Percentiles rank a stretch among this genome's conserved stretches.
Conservation (phyloP, 2,888 invertebrate genomes). For the Synanthedon vespiformis region DNA sequence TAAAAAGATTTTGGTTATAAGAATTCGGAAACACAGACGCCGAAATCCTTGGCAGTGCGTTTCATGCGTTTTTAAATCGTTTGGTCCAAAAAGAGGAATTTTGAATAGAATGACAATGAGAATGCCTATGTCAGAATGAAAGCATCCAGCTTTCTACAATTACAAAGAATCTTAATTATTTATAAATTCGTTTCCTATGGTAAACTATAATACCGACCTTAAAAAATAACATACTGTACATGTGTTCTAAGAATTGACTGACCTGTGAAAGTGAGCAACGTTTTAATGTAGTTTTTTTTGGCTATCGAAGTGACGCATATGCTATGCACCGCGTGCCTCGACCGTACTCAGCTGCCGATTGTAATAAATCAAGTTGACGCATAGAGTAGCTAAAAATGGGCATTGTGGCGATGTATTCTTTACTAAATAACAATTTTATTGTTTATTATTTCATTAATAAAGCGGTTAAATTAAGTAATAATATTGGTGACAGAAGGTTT, state of each 20-base stretch:
- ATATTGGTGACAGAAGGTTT: too few relatives aligned
- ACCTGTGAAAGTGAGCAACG: slow-evolving; percentile 41
- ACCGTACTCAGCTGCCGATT: slow-evolving; percentile 36
- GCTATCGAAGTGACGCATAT: slow-evolving; percentile 5
- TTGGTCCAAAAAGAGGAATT: too few relatives aligned
- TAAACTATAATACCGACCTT: too few relatives aligned
- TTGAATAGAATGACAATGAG: too few relatives aligned
- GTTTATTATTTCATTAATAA: not conserved
- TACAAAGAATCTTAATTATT: not conserved
- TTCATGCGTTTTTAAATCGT: too few relatives aligned
- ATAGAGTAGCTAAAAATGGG: slow-evolving; percentile 33
- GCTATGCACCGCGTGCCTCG: slow-evolving; percentile 11
- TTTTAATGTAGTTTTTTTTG: slow-evolving; percentile 24
- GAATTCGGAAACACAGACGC: too few relatives aligned
- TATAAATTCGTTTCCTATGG: too few relatives aligned
- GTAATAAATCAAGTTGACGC: slow-evolving; percentile 40
- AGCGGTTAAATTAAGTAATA: too few relatives aligned
- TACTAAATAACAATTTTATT: slow-evolving; percentile 6
- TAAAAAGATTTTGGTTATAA: too few relatives aligned
- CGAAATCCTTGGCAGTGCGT: too few relatives aligned
- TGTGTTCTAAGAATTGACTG: slow-evolving; percentile 17
- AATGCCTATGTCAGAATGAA: too few relatives aligned
- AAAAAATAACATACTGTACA: slow-evolving; percentile 14
- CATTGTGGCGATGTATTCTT: slow-evolving; percentile 17
- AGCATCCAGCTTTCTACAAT: not conserved